Conservation (phyloP, 1,140 invertebrate species). For the Limonius californicus region DNA sequence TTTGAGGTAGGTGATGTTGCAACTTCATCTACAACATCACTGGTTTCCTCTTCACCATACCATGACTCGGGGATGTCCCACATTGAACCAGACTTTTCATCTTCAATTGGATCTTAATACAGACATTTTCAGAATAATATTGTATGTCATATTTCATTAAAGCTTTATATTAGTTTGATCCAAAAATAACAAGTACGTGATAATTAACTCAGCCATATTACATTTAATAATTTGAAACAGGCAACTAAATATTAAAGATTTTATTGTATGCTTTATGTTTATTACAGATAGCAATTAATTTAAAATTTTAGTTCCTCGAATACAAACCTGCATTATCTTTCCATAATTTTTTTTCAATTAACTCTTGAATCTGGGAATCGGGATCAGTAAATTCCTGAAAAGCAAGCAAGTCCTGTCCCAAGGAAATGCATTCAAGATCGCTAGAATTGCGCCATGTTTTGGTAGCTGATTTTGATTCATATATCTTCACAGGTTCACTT, state of each 20-base stretch:
- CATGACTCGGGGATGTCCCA: conserved; percentile 9
- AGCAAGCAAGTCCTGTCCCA: conserved; percentile 55
- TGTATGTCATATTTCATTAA: too few species aligned
- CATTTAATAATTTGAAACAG: too few species aligned
- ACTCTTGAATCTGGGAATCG: conserved; percentile 22
- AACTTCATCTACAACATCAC: neutral
- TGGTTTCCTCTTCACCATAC: neutral
- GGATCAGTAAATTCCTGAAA: conserved; percentile 19
- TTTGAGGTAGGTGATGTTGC: neutral
- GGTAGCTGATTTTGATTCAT: conserved; percentile 43
- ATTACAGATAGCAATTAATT: neutral
- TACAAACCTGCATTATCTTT: conserved; percentile 18
- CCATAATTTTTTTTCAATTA: conserved; percentile 23
- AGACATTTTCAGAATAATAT: too few species aligned
- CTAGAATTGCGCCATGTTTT: conserved; percentile 56
- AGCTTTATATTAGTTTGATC: too few species aligned
- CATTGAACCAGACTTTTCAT: conserved; percentile 11
- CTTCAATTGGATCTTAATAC: conserved; percentile 12
- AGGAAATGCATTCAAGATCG: conserved; percentile 55
- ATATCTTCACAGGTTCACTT: conserved; percentile 40
- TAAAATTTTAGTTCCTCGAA: neutral
- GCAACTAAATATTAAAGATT: too few species aligned
- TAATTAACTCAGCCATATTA: too few species aligned
- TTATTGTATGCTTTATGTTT: too few species aligned
- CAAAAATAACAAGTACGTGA: too few species aligned